Conservation (phyloP, 2,888 invertebrate genomes). For the Ptilodon capucinus region DNA sequence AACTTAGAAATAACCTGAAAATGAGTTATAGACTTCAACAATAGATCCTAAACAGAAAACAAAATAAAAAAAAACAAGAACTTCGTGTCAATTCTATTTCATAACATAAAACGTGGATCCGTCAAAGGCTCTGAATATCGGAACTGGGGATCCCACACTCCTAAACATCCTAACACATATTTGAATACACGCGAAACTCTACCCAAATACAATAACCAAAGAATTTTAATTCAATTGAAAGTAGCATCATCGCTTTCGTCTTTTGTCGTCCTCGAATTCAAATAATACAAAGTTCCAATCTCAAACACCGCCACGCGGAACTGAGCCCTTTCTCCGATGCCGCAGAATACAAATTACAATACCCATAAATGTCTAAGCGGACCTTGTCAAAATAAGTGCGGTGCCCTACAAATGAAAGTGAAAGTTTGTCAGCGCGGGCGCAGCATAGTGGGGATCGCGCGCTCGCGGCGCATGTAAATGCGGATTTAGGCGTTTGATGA, state of each 20-base stretch:
- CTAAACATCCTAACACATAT: conserved; percentile 36
- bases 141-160: conserved; percentile 45
- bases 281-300: conserved; percentile 48
- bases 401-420: conserved; percentile 81
- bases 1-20: background rate
- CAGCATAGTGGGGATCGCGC: conserved; percentile 47
- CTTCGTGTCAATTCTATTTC: conserved; percentile 73
- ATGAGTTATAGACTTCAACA: background rate
- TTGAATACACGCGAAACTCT: conserved; percentile 21
- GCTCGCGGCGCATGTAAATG: conserved; percentile 42
- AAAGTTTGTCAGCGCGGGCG: conserved; percentile 63
- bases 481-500: conserved; percentile 74
- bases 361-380: conserved; percentile 2
- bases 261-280: conserved; percentile 40
- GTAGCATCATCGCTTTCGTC: conserved; percentile 51
- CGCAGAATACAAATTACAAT: conserved; percentile 26
- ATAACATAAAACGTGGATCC: conserved; percentile 70
- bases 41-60: background rate
- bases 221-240: conserved; percentile 18
- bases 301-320: conserved; percentile 10
- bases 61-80: conserved; percentile 33
- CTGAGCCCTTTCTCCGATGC: accelerated
- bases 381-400: conserved; percentile 42
- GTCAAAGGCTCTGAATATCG: conserved; percentile 78
- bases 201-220: conserved; percentile 21